A percentile compares a stretch with the other conserved stretches of the same genome.
phyloP scores from a whole-genome alignment of 2,888 invertebrate species.

The Xanthorhoe designata region DNA sequence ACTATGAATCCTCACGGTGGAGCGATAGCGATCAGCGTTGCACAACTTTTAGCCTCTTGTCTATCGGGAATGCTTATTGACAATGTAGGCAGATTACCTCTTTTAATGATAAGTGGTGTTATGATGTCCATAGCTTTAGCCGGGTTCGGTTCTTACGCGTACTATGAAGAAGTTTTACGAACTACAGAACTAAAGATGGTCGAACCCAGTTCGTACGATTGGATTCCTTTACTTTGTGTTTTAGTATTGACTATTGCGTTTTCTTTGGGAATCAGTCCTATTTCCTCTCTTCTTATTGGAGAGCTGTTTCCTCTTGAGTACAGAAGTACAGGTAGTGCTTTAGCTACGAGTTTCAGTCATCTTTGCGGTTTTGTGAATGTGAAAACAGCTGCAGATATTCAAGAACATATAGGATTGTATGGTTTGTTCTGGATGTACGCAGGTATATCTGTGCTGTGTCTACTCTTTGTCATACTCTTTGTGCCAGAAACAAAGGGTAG shows the following conservation, averaged over 20 bases:
- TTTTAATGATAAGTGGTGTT: conserved; percentile 92
- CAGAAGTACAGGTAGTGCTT: conserved; percentile 88
- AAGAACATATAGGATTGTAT: conserved; percentile 89
- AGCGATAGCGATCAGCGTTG: conserved; percentile 93
- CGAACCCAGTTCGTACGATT: conserved; percentile 87
- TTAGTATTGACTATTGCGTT: conserved; percentile 93
- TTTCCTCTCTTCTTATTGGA: conserved; percentile 89
- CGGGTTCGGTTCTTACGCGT: conserved; percentile 93
- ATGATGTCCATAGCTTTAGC: conserved; percentile 94
- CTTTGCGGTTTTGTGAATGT: conserved; percentile 94
- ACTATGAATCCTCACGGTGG: conserved; percentile 93
- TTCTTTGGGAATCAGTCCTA: conserved; percentile 91
- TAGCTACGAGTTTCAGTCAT: conserved; percentile 94
- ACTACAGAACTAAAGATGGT: conserved; percentile 64
- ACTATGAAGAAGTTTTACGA: conserved; percentile 88
- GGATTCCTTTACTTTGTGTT: conserved; percentile 94
- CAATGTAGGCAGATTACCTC: conserved; percentile 92
- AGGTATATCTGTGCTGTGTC: conserved; percentile 90
- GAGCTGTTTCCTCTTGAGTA: conserved; percentile 90
- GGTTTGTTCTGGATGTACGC: conserved; percentile 96
- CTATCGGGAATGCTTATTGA: conserved; percentile 94
- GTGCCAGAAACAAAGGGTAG: conserved; percentile 97
- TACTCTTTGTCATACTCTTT: conserved; percentile 92
- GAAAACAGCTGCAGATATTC: conserved; percentile 93
- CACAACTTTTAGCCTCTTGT: conserved; percentile 93